Conservation (phyloP, 2,113 vertebrate species). For the Micromys minutus region DNA sequence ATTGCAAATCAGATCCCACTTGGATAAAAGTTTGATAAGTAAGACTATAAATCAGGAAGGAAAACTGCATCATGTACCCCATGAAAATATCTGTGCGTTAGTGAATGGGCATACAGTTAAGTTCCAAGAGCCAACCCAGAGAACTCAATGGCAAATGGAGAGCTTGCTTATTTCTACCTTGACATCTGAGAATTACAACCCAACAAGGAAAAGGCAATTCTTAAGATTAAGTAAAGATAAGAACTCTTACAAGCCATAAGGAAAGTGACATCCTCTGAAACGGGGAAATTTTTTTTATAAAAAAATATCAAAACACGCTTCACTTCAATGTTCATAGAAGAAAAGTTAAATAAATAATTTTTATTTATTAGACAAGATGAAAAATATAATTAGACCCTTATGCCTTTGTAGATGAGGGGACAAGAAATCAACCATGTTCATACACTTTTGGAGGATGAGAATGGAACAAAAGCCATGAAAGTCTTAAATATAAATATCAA, state of each 20-base stretch:
- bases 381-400: constrained; percentile 3
- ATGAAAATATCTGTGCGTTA: background rate
- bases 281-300: constrained; percentile 36
- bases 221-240: constrained; percentile 55
- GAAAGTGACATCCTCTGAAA: constrained; percentile 28
- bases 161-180: constrained; percentile 57
- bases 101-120: background rate
- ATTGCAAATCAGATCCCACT: background rate
- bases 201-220: constrained; percentile 34
- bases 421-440: background rate
- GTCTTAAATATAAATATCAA: background rate
- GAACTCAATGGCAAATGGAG: constrained; percentile 18
- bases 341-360: constrained; percentile 57
- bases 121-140: background rate
- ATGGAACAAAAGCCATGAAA: background rate
- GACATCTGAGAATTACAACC: constrained; percentile 53
- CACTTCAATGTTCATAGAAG: constrained; percentile 46
- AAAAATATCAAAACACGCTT: constrained; percentile 62
- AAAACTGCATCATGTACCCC: background rate
- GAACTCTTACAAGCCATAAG: constrained; percentile 36
- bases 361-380: constrained; percentile 58
- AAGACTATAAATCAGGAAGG: background rate
- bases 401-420: background rate
- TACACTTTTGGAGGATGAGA: background rate
- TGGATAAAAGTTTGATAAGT: background rate